Evolutionary conservation across 1,140 invertebrate genomes (phyloP).

Genomic region (Drosophila ambigua): DNA sequence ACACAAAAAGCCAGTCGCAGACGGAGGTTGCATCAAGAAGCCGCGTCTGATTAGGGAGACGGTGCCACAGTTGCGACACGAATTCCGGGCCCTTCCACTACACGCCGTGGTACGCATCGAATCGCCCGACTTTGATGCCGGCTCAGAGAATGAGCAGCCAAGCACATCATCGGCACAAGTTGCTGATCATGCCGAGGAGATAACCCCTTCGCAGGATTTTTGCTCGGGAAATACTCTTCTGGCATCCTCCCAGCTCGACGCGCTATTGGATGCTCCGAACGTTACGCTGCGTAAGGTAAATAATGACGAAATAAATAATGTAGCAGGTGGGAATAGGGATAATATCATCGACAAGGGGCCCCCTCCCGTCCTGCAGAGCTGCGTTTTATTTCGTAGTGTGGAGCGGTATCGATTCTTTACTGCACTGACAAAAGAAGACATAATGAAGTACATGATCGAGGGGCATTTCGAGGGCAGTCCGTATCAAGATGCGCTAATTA

Average conservation of each 20-base stretch:
- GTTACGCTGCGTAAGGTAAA: slow-evolving; percentile 52
- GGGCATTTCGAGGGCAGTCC: slow-evolving; percentile 16
- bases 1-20: neutral
- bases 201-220: slow-evolving; percentile 53
- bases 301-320: slow-evolving; percentile 4
- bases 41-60: slow-evolving; percentile 28
- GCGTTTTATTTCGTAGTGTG: slow-evolving; percentile 34
- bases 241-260: slow-evolving; percentile 43
- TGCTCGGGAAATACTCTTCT: slow-evolving; percentile 46
- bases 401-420: slow-evolving; percentile 32
- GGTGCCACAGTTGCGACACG: slow-evolving; percentile 59
- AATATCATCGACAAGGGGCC: neutral
- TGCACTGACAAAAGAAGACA: slow-evolving; percentile 29
- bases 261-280: slow-evolving; percentile 24
- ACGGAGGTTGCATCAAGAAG: slow-evolving; percentile 19
- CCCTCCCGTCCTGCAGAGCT: neutral
- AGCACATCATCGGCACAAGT: too few relatives aligned
- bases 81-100: slow-evolving; percentile 51
- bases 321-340: neutral
- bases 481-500: slow-evolving; percentile 47
- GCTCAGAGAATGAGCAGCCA: too few relatives aligned
- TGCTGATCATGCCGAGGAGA: neutral
- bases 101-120: slow-evolving; percentile 18
- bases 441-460: slow-evolving; percentile 40
- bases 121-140: neutral